These are phyloP conservation scores for Entelurus aequoreus DNA, from an alignment of 2,113 vertebrate species.

Conservation along the genomic window DNA sequence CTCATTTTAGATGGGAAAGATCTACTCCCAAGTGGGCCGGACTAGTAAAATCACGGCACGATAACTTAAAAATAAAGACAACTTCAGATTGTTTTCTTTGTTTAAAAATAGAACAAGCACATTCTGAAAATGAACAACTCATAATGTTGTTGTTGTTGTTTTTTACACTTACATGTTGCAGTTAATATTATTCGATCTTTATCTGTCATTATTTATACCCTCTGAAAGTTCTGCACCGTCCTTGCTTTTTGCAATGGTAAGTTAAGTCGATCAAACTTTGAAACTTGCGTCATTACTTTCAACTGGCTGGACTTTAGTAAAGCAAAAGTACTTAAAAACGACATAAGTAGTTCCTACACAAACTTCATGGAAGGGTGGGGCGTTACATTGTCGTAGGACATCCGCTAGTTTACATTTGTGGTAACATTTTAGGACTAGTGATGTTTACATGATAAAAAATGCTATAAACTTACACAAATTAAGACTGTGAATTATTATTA, in stretches of 20 bases:
- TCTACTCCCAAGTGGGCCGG: too few species aligned
- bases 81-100: too few species aligned
- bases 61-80: too few species aligned
- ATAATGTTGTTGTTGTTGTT: too few species aligned
- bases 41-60: too few species aligned
- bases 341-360: neutral
- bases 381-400: neutral
- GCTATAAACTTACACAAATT: neutral
- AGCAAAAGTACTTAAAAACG: too few species aligned
- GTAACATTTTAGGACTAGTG: neutral
- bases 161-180: constrained; percentile 61
- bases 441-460: neutral
- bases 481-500: neutral
- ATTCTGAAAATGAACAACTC: too few species aligned
- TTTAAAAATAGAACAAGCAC: too few species aligned
- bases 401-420: neutral
- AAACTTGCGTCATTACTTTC: neutral
- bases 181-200: too few species aligned
- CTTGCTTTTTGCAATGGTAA: constrained; percentile 68
- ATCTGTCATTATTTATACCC: too few species aligned
- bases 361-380: constrained; percentile 1
- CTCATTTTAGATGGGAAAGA: too few species aligned
- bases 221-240: constrained; percentile 41
- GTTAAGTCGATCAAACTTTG: too few species aligned
- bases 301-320: neutral